Evolutionary conservation across 2,888 invertebrate genomes (phyloP), one percentile per base, ranked within the genome.

Genomic region (Sarcophaga variegata): DNA sequence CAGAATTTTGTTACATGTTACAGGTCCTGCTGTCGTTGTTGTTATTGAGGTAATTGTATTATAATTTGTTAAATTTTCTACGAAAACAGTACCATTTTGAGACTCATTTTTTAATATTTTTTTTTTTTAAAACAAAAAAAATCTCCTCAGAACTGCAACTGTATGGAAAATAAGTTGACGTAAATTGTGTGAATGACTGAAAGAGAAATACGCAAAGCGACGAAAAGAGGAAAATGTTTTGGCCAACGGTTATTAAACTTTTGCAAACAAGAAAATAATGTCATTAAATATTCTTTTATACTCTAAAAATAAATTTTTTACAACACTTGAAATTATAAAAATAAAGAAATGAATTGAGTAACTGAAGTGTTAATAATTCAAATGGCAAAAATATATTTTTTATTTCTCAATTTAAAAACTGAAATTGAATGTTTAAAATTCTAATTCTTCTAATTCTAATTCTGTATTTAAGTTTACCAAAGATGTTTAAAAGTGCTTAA

Each of bases 131-230:
- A 14, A 14, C 20, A 45, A 79, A 66, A 37, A n/a, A 2, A 20
- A 37, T 76, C 20, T 27, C 79, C 60, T 12, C 4, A 25, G n/a
- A 70, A 47, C 70, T 62, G 14, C 62, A 71, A 71, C 49, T 71
- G 62, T 27, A 64, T 71, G 37, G 71, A 22, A 71, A 79, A 77
- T 77, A 77, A 77, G 54, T 59, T 77, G 37, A 20, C 11, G 17
- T 11, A 76, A 76, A 76, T 64, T 75, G 63, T 75, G 63, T 60
- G 17, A 37, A 25, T 37, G n/a, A 63, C 27, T 14, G n/a, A 49
- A 25, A 25, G 27, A 49, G 37, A 37, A 37, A 37, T 37, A 54
- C 20, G n/a, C 49, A n/a, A 71, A 49, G 25, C 17, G 25, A 25
- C 25, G 12, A 1, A 66, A 45, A 17, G 60, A 59, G 54, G 64